Evolutionary conservation across 2,797 vertebrate genomes (phyloP).

Genomic region (Rhyacichthys aspro): DNA sequence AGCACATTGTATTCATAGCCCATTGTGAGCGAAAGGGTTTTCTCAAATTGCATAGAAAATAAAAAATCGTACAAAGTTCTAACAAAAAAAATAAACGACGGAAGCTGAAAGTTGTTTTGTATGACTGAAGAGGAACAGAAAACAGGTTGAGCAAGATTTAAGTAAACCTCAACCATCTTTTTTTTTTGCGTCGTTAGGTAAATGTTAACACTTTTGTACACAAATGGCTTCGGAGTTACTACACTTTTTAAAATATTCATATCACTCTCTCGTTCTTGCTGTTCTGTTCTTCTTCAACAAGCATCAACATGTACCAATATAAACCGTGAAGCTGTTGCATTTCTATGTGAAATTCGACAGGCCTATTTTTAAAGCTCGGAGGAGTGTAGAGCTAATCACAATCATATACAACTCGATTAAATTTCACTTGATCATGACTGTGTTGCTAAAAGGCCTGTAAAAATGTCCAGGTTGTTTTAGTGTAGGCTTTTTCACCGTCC

Average conservation of each 20-base stretch:
- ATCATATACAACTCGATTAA: background rate
- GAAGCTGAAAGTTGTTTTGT: background rate
- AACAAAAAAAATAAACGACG: too few species aligned
- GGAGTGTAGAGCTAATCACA: too few species aligned
- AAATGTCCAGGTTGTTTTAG: background rate
- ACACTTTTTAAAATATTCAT: too few species aligned
- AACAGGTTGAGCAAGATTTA: background rate
- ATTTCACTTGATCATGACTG: background rate
- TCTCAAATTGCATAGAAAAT: too few species aligned
- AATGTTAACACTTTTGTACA: background rate
- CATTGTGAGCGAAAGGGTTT: too few species aligned
- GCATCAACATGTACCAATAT: background rate
- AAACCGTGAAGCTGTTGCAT: too few species aligned
- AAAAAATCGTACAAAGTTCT: too few species aligned
- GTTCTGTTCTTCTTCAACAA: background rate
- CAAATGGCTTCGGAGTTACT: background rate
- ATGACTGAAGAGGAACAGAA: background rate
- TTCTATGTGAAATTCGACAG: too few species aligned
- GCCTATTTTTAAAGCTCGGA: too few species aligned
- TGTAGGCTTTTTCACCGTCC: background rate
- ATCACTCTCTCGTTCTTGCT: too few species aligned
- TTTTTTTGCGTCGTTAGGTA: background rate
- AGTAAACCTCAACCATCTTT: background rate
- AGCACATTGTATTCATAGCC: background rate
- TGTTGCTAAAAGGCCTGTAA: too few species aligned